phyloP scores from a whole-genome alignment of 1,140 invertebrate genomes.

The Elysia chlorotica region DNA sequence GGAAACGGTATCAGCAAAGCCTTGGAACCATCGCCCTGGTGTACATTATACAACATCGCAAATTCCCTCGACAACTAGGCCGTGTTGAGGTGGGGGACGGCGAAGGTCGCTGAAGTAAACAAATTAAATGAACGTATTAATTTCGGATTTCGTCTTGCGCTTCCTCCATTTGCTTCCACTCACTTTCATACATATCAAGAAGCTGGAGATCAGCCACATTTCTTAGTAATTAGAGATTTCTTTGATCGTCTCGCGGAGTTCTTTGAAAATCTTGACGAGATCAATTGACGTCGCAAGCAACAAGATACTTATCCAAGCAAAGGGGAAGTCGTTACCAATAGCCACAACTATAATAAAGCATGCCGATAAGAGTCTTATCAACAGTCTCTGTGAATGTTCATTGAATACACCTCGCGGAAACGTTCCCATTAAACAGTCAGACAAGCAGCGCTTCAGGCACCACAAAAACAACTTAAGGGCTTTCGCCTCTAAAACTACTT shows the following conservation, averaged over 20 bases:
- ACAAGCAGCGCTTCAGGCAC: too few relatives aligned
- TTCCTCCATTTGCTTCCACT: background rate
- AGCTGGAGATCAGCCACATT: background rate
- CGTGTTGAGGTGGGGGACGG: too few relatives aligned
- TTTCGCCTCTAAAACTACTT: too few relatives aligned
- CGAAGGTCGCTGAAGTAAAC: background rate
- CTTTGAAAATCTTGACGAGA: background rate
- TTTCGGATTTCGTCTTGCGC: too few relatives aligned
- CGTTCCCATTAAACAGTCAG: too few relatives aligned
- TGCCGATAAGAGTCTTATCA: too few relatives aligned
- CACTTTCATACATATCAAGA: background rate
- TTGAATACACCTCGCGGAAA: too few relatives aligned
- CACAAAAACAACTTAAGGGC: too few relatives aligned
- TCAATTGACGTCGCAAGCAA: background rate
- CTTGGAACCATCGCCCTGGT: slow-evolving; percentile 22
- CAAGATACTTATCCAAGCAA: too few relatives aligned
- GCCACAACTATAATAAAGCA: too few relatives aligned
- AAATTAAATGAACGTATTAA: background rate
- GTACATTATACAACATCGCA: slow-evolving; percentile 36
- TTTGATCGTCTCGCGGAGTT: background rate
- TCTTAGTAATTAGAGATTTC: background rate
- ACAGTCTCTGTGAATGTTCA: too few relatives aligned
- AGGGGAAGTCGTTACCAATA: too few relatives aligned
- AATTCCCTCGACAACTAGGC: slow-evolving; percentile 27
- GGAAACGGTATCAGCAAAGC: slow-evolving; percentile 31